Evolutionary conservation across 2,888 invertebrate species (phyloP).

Genomic region (Himalopsyche tibetana): DNA sequence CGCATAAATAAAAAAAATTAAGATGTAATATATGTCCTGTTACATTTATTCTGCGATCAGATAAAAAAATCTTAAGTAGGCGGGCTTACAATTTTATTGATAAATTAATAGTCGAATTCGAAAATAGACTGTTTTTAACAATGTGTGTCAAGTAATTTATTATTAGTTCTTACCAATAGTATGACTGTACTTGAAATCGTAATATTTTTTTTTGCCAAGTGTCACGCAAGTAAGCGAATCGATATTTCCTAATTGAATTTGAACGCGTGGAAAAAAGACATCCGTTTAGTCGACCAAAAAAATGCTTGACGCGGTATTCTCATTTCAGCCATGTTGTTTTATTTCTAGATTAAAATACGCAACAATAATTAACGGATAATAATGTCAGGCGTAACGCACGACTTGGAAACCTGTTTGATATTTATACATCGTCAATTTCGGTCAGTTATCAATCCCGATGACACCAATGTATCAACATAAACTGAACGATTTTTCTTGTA

Average conservation of each 20-base stretch:
- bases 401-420: conserved; percentile 37
- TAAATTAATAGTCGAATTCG: too few relatives aligned
- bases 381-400: conserved; percentile 40
- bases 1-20: too few relatives aligned
- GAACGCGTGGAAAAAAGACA: conserved; percentile 32
- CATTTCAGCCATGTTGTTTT: conserved; percentile 24
- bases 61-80: too few relatives aligned
- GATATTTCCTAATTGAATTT: conserved; percentile 37
- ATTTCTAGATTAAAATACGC: conserved; percentile 21
- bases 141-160: conserved; percentile 10
- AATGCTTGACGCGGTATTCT: not conserved
- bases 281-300: conserved; percentile 16
- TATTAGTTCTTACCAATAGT: not conserved
- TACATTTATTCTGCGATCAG: too few relatives aligned
- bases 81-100: too few relatives aligned
- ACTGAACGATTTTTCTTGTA: not conserved
- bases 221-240: not conserved
- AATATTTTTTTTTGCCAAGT: not conserved
- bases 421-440: conserved; percentile 43
- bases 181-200: not conserved
- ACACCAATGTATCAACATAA: conserved; percentile 38
- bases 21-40: too few relatives aligned
- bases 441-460: conserved; percentile 32
- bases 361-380: conserved; percentile 38
- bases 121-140: not conserved